Base-by-base conservation (phyloP, 2,113 vertebrate species). In the Poeciliopsis retropinna region DNA sequence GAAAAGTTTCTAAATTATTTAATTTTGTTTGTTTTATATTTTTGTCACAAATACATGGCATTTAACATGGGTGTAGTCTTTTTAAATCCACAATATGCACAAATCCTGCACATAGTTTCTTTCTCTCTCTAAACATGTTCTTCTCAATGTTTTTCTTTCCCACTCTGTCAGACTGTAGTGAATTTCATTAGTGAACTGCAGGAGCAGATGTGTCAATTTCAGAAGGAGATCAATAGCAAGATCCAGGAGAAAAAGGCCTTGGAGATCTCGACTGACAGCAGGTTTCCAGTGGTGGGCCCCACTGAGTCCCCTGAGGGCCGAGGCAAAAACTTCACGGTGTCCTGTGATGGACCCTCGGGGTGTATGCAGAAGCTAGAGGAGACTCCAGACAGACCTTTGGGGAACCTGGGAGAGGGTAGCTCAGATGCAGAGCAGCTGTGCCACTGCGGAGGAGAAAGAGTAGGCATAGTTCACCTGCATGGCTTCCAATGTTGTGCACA, bases 131-230 rank as follows among this genome's bases (percentile, higher is more conserved):
- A 68, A 86, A 83, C 75, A 19, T 86, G 34, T 76, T 14, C 85
- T 60, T 88, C 70, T 80, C 30, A 61, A 67, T 88, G 76, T 76
- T 83, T 78, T 64, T 77, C 67, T 70, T 64, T 69, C 76, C 62
- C 69, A 5, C 67, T 90, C 44, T 86, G 87, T 77, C 95, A 99
- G 97, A 97, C 95, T 41, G 96, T 99, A 92, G 96, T 99, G 92
- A 98, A 98, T 95, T 95, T 98, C 94, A 99, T 99, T 95, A 98
- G 96, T 92, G 97, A 98, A 90, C 96, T 99, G 64, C 97, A 99
- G 93, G 97, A 98, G 90, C 96, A 99, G 94, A 98, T 99, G 97
- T 98, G 96, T 94, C 96, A 92, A 93, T 96, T 99, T 88, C 97
- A 98, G 89, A 93, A 96, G 95, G 97, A 98, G 93, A 97, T 99